phyloP scores from a whole-genome alignment of 2,797 vertebrate species.

The Falco naumanni region DNA sequence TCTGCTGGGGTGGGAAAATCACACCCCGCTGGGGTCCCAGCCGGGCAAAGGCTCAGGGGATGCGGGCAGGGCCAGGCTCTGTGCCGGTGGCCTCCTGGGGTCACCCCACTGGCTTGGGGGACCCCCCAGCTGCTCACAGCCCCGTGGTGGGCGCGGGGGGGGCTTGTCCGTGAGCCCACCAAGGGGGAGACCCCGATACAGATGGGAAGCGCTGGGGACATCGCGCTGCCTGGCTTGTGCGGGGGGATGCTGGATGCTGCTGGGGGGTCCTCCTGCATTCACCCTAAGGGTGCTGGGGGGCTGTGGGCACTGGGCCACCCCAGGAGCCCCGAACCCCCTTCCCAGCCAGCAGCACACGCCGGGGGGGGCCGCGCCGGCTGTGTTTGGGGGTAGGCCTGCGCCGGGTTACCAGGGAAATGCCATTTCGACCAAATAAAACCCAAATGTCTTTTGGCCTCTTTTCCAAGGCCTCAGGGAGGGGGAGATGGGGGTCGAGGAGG shows the following conservation, averaged over 20 bases:
- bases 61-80: not conserved
- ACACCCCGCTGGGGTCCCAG: not conserved
- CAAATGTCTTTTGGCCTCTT: not conserved
- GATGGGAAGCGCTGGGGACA: accelerated
- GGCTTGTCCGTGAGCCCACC: too few relatives aligned
- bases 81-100: accelerated
- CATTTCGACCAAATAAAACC: not conserved
- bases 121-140: not conserved
- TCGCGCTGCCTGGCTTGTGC: accelerated
- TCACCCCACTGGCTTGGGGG: not conserved
- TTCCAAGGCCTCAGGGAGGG: not conserved
- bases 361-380: not conserved
- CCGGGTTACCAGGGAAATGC: constrained; percentile 23
- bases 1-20: not conserved
- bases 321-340: too few relatives aligned
- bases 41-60: not conserved
- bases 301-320: not conserved
- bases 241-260: accelerated
- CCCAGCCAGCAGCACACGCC: accelerated
- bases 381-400: not conserved
- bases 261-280: not conserved
- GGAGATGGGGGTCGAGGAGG: not conserved
- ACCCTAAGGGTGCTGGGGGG: not conserved
- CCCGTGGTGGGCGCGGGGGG: accelerated
- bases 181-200: too few relatives aligned